Base-by-base conservation (phyloP, 2,113 vertebrate genomes). In the Oophaga pumilio region DNA sequence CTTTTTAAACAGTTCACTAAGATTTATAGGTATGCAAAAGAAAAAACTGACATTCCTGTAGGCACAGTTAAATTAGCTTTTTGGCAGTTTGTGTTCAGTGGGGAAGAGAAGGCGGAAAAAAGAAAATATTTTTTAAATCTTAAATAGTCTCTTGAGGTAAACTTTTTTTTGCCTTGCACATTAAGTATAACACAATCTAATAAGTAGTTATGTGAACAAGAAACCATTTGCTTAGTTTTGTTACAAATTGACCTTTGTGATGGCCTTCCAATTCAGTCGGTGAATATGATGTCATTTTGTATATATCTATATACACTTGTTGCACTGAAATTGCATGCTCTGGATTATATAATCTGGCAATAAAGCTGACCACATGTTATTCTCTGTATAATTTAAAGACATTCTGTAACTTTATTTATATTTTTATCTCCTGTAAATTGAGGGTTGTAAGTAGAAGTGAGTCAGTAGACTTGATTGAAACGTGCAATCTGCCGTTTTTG, bases 401-500 rank as follows among this genome's bases (percentile, higher is more conserved):
- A 49, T 83, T 87, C 80, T 24, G 56, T 83, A 79, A 82, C 83
- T 64, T 52, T 59, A 22, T 50, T n/a, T 62, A 28, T 87, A 82
- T 83, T 83, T 88, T 88, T 88, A 88, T 82, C 69, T 76, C 7
- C 18, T 20, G 80, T 60, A 83, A 82, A 88, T 88, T 88, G 86
- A 49, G 33, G 79, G 79, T 83, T 88, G 66, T 76, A 66, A 52
- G 26, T 28, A 33, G 8, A 71, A 64, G 79, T 83, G 69, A 82
- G 57, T 88, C 79, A 87, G 9, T 68, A 17, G 22, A n/a, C 57
- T n/a, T 88, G 49, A 57, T 43, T 53, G 33, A 57, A 69, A 77
- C 28, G 52, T 62, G 28, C 22, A 86, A 15, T 50, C 64, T 69
- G 28, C 62, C 69, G 0, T 53, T 26, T 83, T 18, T 83, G 62